phyloP scores from a whole-genome alignment of 2,888 invertebrate genomes.

The Osedax frankpressi region DNA sequence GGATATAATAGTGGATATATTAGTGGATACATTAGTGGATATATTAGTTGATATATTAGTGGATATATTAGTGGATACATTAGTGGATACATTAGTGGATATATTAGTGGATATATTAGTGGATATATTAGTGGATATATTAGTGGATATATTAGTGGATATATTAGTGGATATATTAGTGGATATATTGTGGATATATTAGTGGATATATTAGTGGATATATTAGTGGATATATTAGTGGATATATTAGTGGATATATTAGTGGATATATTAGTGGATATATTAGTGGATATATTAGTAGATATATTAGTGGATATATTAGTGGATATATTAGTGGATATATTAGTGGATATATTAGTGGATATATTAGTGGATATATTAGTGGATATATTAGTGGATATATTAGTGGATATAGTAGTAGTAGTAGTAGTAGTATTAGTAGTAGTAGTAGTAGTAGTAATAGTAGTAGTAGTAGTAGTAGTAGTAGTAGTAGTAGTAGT shows the following conservation, averaged over 20 bases:
- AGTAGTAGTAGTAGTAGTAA: background rate
- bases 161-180: background rate
- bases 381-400: background rate
- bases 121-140: background rate
- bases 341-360: conserved; percentile 2
- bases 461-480: background rate
- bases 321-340: background rate
- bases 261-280: background rate
- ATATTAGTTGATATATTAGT: too few relatives aligned
- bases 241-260: background rate
- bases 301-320: background rate
- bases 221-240: background rate
- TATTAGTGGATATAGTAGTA: conserved; percentile 5
- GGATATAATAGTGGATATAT: too few relatives aligned
- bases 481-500: background rate
- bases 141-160: background rate
- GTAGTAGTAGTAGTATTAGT: conserved; percentile 9
- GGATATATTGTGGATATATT: background rate
- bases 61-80: background rate
- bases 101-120: background rate
- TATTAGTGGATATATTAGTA: conserved; percentile 1
- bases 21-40: too few relatives aligned
- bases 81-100: background rate
- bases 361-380: background rate
- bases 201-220: background rate